These are phyloP conservation scores for Halichoerus grypus DNA, from an alignment of 2,113 vertebrate species.

Conservation along the genomic window DNA sequence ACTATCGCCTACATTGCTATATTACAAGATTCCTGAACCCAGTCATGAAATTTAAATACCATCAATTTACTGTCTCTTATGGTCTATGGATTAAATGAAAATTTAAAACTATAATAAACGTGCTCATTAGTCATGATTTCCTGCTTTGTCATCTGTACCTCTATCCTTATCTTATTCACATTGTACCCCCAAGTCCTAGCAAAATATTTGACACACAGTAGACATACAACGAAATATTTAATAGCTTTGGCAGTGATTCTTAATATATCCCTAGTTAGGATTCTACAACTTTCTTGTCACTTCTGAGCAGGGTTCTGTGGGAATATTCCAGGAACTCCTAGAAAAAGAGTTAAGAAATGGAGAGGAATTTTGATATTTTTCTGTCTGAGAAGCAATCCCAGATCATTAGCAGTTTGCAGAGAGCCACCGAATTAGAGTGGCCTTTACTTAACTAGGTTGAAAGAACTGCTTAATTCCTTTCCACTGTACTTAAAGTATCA, in stretches of 20 bases:
- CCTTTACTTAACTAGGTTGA: slow-evolving; percentile 56
- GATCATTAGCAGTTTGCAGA: slow-evolving; percentile 4
- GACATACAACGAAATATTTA: not conserved
- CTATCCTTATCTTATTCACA: not conserved
- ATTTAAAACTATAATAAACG: not conserved
- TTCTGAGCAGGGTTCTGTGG: not conserved
- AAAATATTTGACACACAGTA: not conserved
- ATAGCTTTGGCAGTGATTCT: not conserved
- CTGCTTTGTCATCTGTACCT: not conserved
- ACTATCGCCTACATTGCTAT: not conserved
- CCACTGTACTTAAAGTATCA: slow-evolving; percentile 76
- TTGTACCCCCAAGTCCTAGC: not conserved
- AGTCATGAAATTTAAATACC: not conserved
- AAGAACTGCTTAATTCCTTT: slow-evolving; percentile 71
- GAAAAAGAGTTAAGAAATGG: not conserved
- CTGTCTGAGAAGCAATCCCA: not conserved
- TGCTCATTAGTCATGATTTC: not conserved
- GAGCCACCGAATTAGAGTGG: slow-evolving; percentile 23
- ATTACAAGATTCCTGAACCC: not conserved
- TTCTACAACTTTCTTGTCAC: not conserved
- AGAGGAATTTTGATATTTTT: slow-evolving; percentile 11
- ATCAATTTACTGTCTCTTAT: not conserved
- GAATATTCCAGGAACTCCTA: not conserved
- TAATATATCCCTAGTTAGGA: not conserved
- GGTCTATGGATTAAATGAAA: not conserved